These are phyloP conservation scores for Eumerus sabulonum DNA, from an alignment of 2,888 invertebrate species.

Conservation along the genomic window DNA sequence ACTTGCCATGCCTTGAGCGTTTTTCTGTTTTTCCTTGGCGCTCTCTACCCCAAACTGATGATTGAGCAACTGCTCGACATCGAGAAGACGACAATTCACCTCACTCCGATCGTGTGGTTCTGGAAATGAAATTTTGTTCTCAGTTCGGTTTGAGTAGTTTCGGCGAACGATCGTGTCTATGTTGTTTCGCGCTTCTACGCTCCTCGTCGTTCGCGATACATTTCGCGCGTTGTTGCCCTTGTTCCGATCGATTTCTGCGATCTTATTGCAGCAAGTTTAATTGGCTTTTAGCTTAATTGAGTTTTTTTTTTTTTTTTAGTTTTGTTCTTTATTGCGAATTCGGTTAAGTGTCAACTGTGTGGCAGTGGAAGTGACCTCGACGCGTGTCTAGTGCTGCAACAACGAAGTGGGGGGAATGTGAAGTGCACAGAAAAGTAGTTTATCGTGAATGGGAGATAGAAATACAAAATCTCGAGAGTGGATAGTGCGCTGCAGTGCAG, in stretches of 20 bases:
- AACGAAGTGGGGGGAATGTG: slow-evolving; percentile 17
- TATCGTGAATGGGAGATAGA: background rate
- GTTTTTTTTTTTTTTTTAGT: slow-evolving; percentile 7
- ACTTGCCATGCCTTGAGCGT: no score
- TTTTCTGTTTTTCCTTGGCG: no score
- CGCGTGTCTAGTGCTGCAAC: slow-evolving; percentile 1
- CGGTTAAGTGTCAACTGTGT: background rate
- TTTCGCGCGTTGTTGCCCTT: background rate
- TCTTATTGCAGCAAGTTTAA: background rate
- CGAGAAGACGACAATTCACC: slow-evolving; percentile 44
- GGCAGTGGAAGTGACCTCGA: slow-evolving; percentile 14
- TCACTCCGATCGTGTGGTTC: slow-evolving; percentile 50
- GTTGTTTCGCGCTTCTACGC: no score
- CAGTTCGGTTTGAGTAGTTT: slow-evolving; percentile 70
- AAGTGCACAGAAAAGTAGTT: slow-evolving; percentile 14
- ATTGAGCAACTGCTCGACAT: background rate
- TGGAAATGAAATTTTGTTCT: slow-evolving; percentile 60
- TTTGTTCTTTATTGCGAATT: slow-evolving; percentile 2
- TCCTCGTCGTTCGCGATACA: background rate
- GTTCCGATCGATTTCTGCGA: slow-evolving; percentile 9
- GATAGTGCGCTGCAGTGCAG: slow-evolving; percentile 19
- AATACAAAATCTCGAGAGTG: slow-evolving; percentile 18
- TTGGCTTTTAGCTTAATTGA: slow-evolving; percentile 2
- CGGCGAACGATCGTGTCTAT: slow-evolving; percentile 64
- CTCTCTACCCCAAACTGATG: no score